Conservation (phyloP, 1,140 invertebrate genomes). For the Prorops nasuta region DNA sequence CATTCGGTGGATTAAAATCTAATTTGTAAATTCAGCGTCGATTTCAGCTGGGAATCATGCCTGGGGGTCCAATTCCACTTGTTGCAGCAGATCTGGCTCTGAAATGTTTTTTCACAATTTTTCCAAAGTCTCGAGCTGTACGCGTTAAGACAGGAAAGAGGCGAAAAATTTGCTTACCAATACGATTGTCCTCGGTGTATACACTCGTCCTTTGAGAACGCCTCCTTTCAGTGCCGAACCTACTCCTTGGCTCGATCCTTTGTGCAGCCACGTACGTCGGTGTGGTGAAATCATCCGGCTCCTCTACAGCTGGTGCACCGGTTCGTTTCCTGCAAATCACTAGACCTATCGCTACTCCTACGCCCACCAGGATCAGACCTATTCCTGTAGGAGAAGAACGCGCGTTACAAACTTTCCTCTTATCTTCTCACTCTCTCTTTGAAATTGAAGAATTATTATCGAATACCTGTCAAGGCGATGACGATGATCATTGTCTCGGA, state of each 20-base stretch:
- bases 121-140: constrained; percentile 15
- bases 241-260: constrained; percentile 47
- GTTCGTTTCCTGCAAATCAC: constrained; percentile 39
- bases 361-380: constrained; percentile 42
- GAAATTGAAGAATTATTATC: background rate
- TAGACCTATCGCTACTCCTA: constrained; percentile 47
- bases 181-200: constrained; percentile 48
- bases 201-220: constrained; percentile 45
- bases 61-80: constrained; percentile 50
- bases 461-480: constrained; percentile 39
- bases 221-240: constrained; percentile 39
- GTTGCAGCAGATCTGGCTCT: constrained; percentile 52
- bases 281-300: constrained; percentile 48
- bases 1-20: too few relatives aligned
- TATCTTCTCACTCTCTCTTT: too few relatives aligned
- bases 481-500: constrained; percentile 42
- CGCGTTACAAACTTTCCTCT: too few relatives aligned
- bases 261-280: constrained; percentile 49
- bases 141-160: background rate
- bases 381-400: background rate
- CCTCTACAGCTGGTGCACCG: constrained; percentile 19
- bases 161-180: constrained; percentile 30
- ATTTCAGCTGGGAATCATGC: too few relatives aligned
- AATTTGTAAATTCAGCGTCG: too few relatives aligned
- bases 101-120: too few relatives aligned